Base-by-base conservation (phyloP, 2,113 vertebrate genomes). In the Gambusia affinis region DNA sequence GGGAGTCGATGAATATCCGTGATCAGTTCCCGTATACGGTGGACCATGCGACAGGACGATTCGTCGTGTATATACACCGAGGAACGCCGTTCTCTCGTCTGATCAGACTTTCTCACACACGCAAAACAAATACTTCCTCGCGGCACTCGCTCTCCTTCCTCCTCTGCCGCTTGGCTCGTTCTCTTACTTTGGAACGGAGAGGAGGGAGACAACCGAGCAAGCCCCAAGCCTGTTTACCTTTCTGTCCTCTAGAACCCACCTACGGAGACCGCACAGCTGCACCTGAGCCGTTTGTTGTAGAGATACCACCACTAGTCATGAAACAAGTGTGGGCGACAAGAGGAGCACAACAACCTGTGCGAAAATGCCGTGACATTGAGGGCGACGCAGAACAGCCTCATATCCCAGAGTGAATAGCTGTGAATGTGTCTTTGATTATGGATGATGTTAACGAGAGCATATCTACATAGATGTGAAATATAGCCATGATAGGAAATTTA, bases 361-460 rank as follows among this genome's bases (percentile, higher is more conserved):
- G 82, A 89, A 90, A 91, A 83, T 83, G 80, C 85, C 87, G 86
- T 35, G 70, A 84, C 78, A 87, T 70, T 75, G 28, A 62, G 60
- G 12, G 12, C 14, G 27, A 62, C 14, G 15, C 60, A 30, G 15
- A 30, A 30, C 60, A 62, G 29, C 60, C 29, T 62, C 28, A 62
- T 30, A 62, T 62, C 27, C 51, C 51, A 57, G 22, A 24, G 22
- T 57, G 3, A 22, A n/a, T 57, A n/a, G 22, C 22, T 24, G 19
- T n/a, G 8, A 15, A 29, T 62, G 11, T 29, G 28, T 29, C 60
- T 62, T 24, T 78, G 17, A 3, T 57, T 75, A 67, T 79, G 60
- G 70, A 74, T 70, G 73, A 62, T 37, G 35, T 37, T 37, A 27
- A 47, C 35, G 68, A 66, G 64, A 81, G 81, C 64, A 62, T 66